These are phyloP conservation scores for Amphiura filiformis DNA, from an alignment of 35 echinoderm and acorn worm genomes.

Conservation along the genomic window DNA sequence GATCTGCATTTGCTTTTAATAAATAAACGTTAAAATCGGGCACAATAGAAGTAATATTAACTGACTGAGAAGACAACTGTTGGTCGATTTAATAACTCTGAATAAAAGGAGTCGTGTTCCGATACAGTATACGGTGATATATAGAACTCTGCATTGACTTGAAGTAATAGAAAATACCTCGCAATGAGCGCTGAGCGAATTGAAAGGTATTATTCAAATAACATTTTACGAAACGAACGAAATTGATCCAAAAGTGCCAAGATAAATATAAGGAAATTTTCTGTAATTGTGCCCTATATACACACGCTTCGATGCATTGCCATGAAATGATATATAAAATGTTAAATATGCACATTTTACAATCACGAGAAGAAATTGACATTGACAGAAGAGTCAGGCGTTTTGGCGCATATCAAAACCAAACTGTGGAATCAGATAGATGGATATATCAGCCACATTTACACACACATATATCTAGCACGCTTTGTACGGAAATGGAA, in stretches of 20 bases:
- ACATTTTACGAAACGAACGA: conserved; percentile 2
- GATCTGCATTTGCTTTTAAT: conserved; percentile 3
- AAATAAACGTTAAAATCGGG: conserved; percentile 3
- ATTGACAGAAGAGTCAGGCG: neutral
- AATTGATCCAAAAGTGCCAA: neutral
- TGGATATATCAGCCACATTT: no score
- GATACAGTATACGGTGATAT: neutral
- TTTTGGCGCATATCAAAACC: no score
- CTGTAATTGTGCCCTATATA: conserved; percentile 6
- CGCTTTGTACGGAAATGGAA: no score
- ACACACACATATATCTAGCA: no score
- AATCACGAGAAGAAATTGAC: neutral
- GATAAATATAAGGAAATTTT: neutral
- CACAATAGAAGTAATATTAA: conserved; percentile 10
- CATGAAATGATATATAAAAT: neutral
- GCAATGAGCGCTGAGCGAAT: no score
- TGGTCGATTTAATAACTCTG: neutral
- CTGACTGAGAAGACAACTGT: neutral
- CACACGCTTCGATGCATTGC: neutral
- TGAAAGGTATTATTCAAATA: neutral
- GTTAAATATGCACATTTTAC: conserved; percentile 7
- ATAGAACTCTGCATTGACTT: neutral
- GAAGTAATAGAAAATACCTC: neutral
- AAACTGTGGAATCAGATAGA: no score
- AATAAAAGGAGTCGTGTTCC: conserved; percentile 2